These are phyloP conservation scores for Coptotermes formosanus DNA, from an alignment of 1,140 invertebrate genomes.

Conservation along the genomic window DNA sequence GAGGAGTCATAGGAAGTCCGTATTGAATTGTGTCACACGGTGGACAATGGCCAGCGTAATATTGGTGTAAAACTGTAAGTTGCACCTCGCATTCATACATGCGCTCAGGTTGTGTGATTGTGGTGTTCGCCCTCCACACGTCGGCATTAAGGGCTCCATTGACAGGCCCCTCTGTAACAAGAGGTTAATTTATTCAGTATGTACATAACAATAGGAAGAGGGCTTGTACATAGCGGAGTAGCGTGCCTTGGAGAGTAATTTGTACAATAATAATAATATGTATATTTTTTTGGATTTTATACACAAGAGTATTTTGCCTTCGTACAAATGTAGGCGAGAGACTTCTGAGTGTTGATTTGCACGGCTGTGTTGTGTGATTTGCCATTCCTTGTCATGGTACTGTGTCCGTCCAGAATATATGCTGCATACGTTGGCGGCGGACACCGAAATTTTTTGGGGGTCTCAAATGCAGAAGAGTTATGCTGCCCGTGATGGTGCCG, in stretches of 20 bases:
- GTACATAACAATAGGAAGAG: not conserved
- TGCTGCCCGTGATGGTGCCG: not conserved
- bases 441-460: not conserved
- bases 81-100: too few relatives aligned
- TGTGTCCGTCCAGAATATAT: not conserved
- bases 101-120: too few relatives aligned
- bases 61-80: too few relatives aligned
- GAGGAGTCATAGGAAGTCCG: too few relatives aligned
- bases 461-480: not conserved
- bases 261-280: slow-evolving; percentile 5
- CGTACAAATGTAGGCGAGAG: not conserved
- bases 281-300: not conserved
- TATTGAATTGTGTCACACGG: too few relatives aligned
- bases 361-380: not conserved
- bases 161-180: not conserved
- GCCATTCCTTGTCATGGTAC: not conserved
- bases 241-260: not conserved
- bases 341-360: not conserved
- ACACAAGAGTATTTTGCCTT: not conserved
- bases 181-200: slow-evolving; percentile 2
- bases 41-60: too few relatives aligned
- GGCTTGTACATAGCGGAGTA: not conserved
- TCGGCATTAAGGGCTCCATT: not conserved
- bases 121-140: not conserved
- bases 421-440: not conserved